Evolutionary conservation across 2,888 invertebrate species (phyloP), one percentile per base, ranked within the genome.

Genomic region (Boloria selene): DNA sequence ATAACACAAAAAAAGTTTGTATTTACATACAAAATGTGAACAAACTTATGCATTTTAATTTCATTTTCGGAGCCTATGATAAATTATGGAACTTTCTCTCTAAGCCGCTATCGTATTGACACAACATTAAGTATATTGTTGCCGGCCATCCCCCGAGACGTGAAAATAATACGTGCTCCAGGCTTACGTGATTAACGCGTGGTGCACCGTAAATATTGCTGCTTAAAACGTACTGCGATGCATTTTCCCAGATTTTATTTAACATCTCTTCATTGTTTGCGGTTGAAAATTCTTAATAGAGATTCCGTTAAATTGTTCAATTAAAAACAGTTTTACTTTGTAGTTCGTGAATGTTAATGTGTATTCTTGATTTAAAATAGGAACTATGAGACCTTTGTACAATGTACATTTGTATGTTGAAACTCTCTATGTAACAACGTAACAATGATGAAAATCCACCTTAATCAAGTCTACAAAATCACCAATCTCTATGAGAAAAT

Each of bases 81-180:
- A 45, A 13, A 26, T 17, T 38, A 59, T 31, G 16, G 31, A 49
- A 6, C 31, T 59, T 13, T 49, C 17, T 16, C 49, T 50, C n/a
- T 16, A 47, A 16, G n/a, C 14, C 47, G n/a, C n/a, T 47, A 47
- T 47, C 47, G 47, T 4, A 47, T 47, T 16, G 47, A 47, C 47
- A 47, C 31, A 31, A 59, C 31, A 38, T 38, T 47, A 70, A 70
- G 45, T 59, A 51, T 58, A 45, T 42, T 51, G 56, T 58, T 18
- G 18, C 60, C 64, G 59, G 31, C 49, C 49, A 17, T 53, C 65
- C 64, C 69, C 52, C 45, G 64, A 65, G 67, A 69, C 69, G 65
- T 61, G 68, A 67, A 70, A 66, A 69, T 70, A 72, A 72, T 67
- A 68, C 67, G 55, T 53, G 65, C 62, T 55, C 59, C 52, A 56